Conservation (phyloP, 2,113 vertebrate species). For the Gambusia holbrooki region DNA sequence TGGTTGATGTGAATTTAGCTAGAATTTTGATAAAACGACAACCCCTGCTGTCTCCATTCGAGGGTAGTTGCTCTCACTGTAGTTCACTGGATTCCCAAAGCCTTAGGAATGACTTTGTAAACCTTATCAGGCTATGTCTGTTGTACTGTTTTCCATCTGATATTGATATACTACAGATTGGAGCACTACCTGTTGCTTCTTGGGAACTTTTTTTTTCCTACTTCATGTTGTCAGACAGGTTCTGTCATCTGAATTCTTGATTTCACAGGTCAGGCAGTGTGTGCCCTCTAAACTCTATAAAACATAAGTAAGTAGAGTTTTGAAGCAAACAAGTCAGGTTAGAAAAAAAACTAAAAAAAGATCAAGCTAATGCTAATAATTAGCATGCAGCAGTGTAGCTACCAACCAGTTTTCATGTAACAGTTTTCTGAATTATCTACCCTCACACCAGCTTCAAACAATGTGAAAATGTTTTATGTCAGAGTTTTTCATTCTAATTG, state of each 20-base stretch:
- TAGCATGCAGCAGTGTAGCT: background rate
- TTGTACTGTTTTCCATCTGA: background rate
- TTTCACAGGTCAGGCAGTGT: background rate
- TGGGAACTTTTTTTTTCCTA: background rate
- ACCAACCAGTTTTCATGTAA: background rate
- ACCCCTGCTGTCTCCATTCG: background rate
- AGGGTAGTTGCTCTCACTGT: too few relatives aligned
- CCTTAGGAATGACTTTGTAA: background rate
- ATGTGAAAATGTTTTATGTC: background rate
- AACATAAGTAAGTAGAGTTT: too few relatives aligned
- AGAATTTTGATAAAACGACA: background rate
- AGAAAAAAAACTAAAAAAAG: background rate
- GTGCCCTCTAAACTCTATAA: background rate
- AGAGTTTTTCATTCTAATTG: background rate
- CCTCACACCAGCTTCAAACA: background rate
- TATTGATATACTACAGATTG: background rate
- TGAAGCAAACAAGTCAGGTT: background rate
- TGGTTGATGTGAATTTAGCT: background rate
- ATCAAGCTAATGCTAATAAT: too few relatives aligned
- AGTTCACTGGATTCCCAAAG: too few relatives aligned
- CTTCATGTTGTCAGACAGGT: background rate
- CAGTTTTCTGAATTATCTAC: background rate
- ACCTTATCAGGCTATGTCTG: background rate
- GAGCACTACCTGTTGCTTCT: background rate
- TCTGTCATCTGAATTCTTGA: background rate